Evolutionary conservation across 2,888 invertebrate species (phyloP).

Genomic region (Leucophenga montana): DNA sequence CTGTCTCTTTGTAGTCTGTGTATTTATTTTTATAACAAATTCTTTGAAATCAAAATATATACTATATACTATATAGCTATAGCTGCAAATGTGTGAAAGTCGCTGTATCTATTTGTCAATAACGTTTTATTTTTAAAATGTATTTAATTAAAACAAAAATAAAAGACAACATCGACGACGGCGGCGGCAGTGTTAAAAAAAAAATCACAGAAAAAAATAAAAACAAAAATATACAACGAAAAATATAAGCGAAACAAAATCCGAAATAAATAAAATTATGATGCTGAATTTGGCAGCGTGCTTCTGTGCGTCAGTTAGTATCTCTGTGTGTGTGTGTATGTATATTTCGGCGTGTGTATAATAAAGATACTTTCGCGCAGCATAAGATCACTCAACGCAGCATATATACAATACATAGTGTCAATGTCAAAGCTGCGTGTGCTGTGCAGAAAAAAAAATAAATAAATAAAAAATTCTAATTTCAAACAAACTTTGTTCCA

Average conservation of each 20-base stretch:
- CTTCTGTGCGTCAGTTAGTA: background rate
- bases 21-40: slow-evolving; percentile 28
- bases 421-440: too few species aligned
- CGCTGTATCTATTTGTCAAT: slow-evolving; percentile 14
- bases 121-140: slow-evolving; percentile 24
- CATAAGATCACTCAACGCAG: too few species aligned
- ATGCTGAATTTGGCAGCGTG: background rate
- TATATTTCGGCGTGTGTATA: too few species aligned
- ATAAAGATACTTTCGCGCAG: too few species aligned
- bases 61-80: background rate
- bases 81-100: background rate
- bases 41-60: background rate
- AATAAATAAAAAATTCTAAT: too few species aligned
- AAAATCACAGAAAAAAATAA: background rate
- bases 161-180: too few species aligned
- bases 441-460: too few species aligned
- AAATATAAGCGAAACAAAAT: slow-evolving; percentile 9
- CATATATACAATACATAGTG: too few species aligned
- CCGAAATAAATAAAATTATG: slow-evolving; percentile 8
- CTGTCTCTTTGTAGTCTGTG: background rate
- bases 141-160: slow-evolving; percentile 18
- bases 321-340: background rate
- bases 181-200: background rate
- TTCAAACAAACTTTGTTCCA: too few species aligned
- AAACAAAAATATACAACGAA: background rate